Conservation (phyloP, 1,140 invertebrate genomes). For the Agrypnia vestita region DNA sequence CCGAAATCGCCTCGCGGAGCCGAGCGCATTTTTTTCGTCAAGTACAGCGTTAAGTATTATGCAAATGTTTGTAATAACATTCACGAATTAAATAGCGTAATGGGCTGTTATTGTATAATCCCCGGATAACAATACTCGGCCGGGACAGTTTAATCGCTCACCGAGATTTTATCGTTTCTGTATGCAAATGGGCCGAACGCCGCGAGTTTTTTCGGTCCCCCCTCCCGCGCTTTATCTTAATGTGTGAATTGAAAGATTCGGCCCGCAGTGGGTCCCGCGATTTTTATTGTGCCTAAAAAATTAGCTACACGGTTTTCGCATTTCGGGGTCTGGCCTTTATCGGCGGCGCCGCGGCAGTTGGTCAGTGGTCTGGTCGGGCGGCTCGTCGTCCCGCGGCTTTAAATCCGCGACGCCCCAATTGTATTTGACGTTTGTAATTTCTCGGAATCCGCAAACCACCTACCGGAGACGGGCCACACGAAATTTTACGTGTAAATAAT, state of each 20-base stretch:
- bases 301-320: not conserved
- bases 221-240: not conserved
- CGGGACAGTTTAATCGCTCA: not conserved
- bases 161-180: not conserved
- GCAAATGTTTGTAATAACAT: no score
- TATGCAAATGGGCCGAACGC: conserved; percentile 8
- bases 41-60: no score
- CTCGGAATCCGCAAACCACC: no score
- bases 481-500: no score
- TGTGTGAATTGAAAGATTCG: not conserved
- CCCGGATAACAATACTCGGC: not conserved
- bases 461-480: no score
- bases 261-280: not conserved
- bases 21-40: no score
- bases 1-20: no score
- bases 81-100: not conserved
- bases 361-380: no score
- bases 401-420: no score
- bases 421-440: no score
- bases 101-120: not conserved
- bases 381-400: no score
- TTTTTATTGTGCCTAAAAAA: conserved; percentile 3
- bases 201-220: not conserved
- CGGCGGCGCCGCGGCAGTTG: no score
- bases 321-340: not conserved